phyloP scores from a whole-genome alignment of 1,140 invertebrate genomes.

The Sipha flava region DNA sequence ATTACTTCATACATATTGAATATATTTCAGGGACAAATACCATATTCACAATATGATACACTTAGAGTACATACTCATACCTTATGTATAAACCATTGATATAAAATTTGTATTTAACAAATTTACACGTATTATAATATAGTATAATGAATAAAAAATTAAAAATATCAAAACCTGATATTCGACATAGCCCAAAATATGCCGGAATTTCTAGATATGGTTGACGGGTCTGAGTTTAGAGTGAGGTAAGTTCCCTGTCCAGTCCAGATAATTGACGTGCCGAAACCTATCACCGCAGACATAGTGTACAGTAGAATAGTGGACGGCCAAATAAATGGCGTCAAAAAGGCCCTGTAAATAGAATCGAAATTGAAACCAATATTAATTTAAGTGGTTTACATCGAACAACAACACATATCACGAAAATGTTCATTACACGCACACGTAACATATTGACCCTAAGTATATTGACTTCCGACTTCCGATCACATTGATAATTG shows the following conservation, averaged over 20 bases:
- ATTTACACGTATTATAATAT: too few species aligned
- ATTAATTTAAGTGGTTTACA: too few species aligned
- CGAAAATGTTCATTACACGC: too few species aligned
- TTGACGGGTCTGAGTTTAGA: conserved; percentile 73
- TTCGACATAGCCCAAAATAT: conserved; percentile 74
- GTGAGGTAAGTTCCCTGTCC: conserved; percentile 91
- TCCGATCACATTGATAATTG: conserved; percentile 72
- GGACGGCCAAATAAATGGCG: conserved; percentile 72
- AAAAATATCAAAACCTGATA: not conserved
- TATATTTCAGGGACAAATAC: too few species aligned
- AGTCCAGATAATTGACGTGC: conserved; percentile 82
- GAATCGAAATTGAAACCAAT: conserved; percentile 8
- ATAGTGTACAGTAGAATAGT: conserved; percentile 72
- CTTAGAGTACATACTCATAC: too few species aligned
- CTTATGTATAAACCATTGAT: too few species aligned
- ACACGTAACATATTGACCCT: conserved; percentile 66
- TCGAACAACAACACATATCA: too few species aligned
- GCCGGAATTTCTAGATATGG: conserved; percentile 86
- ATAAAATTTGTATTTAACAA: too few species aligned
- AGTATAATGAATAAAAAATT: not conserved
- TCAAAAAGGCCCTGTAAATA: conserved; percentile 61
- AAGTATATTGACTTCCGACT: conserved; percentile 75
- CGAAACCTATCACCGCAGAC: conserved; percentile 76
- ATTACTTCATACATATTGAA: too few species aligned
- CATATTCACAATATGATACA: too few species aligned